Evolutionary conservation across 2,888 invertebrate species (phyloP).

Genomic region (Helobdella robusta): DNA sequence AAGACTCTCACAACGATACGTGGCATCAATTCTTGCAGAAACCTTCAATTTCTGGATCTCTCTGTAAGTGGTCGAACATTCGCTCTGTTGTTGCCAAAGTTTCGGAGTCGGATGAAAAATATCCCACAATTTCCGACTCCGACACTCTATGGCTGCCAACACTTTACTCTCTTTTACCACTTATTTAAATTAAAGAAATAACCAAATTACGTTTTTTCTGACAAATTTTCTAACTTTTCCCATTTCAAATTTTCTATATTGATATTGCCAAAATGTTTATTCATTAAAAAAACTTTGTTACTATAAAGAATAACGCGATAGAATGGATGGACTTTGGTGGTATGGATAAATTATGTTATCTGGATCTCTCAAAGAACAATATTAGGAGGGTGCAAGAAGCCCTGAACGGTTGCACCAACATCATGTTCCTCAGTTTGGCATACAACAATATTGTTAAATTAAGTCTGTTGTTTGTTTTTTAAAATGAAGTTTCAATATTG

Average conservation of each 20-base stretch:
- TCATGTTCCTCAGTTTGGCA: neutral
- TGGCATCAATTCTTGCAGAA: neutral
- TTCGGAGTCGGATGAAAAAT: too few relatives aligned
- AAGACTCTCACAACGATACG: neutral
- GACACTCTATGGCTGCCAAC: too few relatives aligned
- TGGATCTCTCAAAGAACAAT: constrained; percentile 7
- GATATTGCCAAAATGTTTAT: too few relatives aligned
- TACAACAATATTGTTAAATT: neutral
- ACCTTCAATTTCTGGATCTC: neutral
- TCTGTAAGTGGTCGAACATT: neutral
- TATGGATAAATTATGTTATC: neutral
- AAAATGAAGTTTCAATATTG: neutral
- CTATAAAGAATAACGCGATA: neutral
- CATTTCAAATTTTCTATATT: too few relatives aligned
- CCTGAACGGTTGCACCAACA: neutral
- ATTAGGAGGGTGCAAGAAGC: neutral
- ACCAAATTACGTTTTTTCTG: too few relatives aligned
- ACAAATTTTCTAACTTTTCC: too few relatives aligned
- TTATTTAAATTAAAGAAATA: too few relatives aligned
- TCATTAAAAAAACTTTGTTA: too few relatives aligned
- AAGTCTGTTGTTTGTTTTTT: neutral
- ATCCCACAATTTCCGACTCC: too few relatives aligned
- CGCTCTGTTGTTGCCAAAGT: too few relatives aligned
- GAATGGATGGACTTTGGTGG: neutral
- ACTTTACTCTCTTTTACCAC: too few relatives aligned